Base-by-base conservation (phyloP, 2,797 vertebrate species). In the Pelochelys cantorii region DNA sequence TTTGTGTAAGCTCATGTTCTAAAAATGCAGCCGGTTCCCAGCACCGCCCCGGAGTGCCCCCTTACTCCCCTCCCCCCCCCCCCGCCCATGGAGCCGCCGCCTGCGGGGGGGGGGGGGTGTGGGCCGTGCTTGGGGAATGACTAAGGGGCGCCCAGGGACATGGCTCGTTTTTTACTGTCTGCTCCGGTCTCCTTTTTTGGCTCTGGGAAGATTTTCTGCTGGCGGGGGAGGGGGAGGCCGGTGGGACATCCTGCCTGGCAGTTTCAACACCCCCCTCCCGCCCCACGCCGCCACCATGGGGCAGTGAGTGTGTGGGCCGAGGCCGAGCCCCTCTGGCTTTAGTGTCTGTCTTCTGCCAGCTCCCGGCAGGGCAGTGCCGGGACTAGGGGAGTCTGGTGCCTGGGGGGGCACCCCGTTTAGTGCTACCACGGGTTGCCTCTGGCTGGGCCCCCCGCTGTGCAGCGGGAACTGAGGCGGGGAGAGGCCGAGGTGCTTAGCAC, bases 21-120 rank as follows among this genome's bases (percentile, higher is more conserved):
- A 95, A 96, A 97, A 97, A 97, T 97, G 95, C 91, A 89, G 92
- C 92, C 91, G 0, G 31, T 95, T 96, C 94, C 96, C 95, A 95
- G 90, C 93, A 79, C 15, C 1, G 10, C 65, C 0, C 25, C 52
- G 31, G 79, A 53, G 93, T 80, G 91, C 83, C 77, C 84, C 85
- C 79, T 82, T 15, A 88, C 77, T 68, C 42, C 56, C 83, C 34
- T 77, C 53, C 83, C 48, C 84, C 84, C 92, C 84, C 11, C 20
- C 88, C 92, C 62, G 0, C 17, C 59, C 1, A 3, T 75, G 52
- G 25, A n/a, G 0, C 10, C 62, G 12, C 62, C 10, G 11, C 71
- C 37, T 20, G 3, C 0, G 81, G 62, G 57, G 20, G 3, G 3
- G 2, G 77, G 27, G n/a, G n/a, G n/a, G n/a, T n/a, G n/a, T n/a